A percentile compares a stretch with the other conserved stretches of the same genome.
Evolutionary conservation across 2,888 invertebrate genomes (phyloP).

Genomic region (Dendrolimus houi): DNA sequence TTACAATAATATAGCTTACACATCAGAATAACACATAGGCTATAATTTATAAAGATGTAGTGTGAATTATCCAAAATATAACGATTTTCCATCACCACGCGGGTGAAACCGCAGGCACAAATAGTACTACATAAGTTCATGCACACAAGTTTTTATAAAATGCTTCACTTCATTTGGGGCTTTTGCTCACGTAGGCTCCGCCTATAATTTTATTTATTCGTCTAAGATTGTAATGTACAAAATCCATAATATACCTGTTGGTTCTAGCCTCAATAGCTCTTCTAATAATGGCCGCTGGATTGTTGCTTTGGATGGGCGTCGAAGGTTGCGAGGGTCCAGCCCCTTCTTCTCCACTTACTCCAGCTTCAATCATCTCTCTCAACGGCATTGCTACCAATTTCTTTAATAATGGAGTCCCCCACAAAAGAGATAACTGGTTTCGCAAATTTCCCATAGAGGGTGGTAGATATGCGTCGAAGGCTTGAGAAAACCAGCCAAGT

Average conservation of each 20-base stretch:
- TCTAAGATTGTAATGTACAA: too few species aligned
- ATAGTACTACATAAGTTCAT: too few species aligned
- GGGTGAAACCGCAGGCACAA: too few species aligned
- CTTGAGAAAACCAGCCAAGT: constrained; percentile 95
- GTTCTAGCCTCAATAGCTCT: constrained; percentile 70
- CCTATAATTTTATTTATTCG: too few species aligned
- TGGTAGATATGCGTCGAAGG: constrained; percentile 81
- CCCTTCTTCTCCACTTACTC: constrained; percentile 47
- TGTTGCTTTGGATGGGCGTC: constrained; percentile 55
- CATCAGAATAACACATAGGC: too few species aligned
- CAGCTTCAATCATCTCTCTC: constrained; percentile 74
- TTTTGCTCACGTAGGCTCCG: too few species aligned
- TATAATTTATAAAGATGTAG: too few species aligned
- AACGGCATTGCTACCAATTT: constrained; percentile 54
- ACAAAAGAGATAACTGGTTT: constrained; percentile 82
- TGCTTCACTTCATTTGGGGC: too few species aligned
- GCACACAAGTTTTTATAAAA: too few species aligned
- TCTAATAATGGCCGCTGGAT: constrained; percentile 63
- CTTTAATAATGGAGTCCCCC: constrained; percentile 74
- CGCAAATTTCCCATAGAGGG: constrained; percentile 83
- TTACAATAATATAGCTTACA: too few species aligned
- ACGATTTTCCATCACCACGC: too few species aligned
- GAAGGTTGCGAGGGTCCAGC: constrained; percentile 76
- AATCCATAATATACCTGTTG: constrained; percentile 53
- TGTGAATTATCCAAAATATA: too few species aligned